Evolutionary conservation across 2,888 invertebrate species (phyloP), one percentile per base, ranked within the genome.

Genomic region (Disparrhopalites patrizii): DNA sequence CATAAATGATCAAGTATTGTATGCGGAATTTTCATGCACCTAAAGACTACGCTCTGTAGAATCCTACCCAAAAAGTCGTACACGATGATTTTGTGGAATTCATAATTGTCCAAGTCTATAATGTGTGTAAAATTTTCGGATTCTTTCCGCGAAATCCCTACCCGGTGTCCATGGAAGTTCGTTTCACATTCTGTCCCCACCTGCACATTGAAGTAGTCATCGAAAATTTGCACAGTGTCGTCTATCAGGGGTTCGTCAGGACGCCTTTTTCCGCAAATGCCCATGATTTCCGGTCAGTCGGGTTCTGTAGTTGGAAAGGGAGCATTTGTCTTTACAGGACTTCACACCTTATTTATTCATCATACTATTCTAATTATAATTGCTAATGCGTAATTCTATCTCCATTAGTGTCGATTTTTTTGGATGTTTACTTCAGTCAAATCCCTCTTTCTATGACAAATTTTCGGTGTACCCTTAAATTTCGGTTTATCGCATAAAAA

Each of bases 11-110:
- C 18, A 13, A n/a, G 18, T 15, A 13, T 47, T 47, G 7, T 47
- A 15, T 13, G 18, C 5, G 13, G 18, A 28, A 30, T 54, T 28
- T 28, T 3, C n/a, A 27, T 8, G 28, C 31, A 68, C 71, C 70
- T 47, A 51, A 74, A 74, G 7, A 40, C 52, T n/a, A 47, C 25
- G 50, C 73, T 74, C 40, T 72, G 71, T 2, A 74, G 66, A 43
- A 74, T 71, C 30, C 71, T 70, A 25, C 71, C 69, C 3, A 74
- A 65, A 55, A 72, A 74, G 7, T 62, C 55, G n/a, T 72, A 69
- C 23, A 74, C 70, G 13, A 72, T 70, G 10, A 74, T 68, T 62
- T 74, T 74, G 56, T 74, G 72, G 36, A 72, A 74, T 40, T 74
- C 73, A 57, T 70, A 72, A 15, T 65, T 54, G 66, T 74, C 73